Evolutionary conservation across 2,888 invertebrate genomes (phyloP), one percentile per base, ranked within the genome.

Genomic region (Gryllus longicercus): DNA sequence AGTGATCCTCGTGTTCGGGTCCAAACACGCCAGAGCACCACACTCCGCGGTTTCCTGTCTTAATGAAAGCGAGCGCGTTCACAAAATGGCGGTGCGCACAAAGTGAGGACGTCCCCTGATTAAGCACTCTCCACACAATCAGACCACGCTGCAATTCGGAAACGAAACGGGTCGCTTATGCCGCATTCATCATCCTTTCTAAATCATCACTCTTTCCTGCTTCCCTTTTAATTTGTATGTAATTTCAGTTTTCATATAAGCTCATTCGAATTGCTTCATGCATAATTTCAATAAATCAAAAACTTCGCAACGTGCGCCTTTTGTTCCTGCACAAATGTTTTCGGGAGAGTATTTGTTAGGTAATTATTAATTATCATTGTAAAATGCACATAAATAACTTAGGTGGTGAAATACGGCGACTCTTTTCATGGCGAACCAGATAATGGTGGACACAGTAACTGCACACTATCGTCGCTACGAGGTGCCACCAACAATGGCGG

Each of bases 241-340:
- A n/a, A 63, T 63, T 63, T 63, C n/a, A 16, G 63, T 63, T 38
- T 63, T 63, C 63, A 63, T 63, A n/a, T 63, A 38, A 38, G 8
- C 63, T n/a, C 16, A n/a, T n/a, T 14, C 63, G 63, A 63, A 63
- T 63, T n/a, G 63, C n/a, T 63, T 63, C 14, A 63, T 63, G 14
- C 63, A 18, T 63, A 63, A 63, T 63, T 63, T 63, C 63, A 63
- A 63, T 63, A 63, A 63, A 63, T 63, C 63, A 63, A 63, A 63
- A 63, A 14, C 63, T 63, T 63, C 8, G 63, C 63, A 38, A 38
- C 63, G 63, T 14, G 14, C 63, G 63, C 63, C 63, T 63, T 63
- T 63, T 63, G 63, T 63, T n/a, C 63, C 63, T 63, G n/a, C 16
- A n/a, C 63, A 63, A 63, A 63, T n/a, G 63, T 63, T 63, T 63